Evolutionary conservation across 2,888 invertebrate species (phyloP).

Genomic region (Orgyia antiqua): DNA sequence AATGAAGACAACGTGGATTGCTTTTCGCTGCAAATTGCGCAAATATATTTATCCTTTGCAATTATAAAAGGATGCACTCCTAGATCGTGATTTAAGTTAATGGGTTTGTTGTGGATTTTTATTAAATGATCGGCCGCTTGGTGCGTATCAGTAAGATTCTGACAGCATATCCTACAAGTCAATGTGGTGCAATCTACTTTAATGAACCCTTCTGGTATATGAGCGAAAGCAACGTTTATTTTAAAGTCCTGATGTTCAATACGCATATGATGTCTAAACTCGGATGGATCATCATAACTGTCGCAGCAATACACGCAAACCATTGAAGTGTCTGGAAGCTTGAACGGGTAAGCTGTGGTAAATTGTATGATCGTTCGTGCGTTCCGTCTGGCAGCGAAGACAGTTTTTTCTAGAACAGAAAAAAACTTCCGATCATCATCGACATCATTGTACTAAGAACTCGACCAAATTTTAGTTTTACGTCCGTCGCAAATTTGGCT

Average conservation of each 20-base stretch:
- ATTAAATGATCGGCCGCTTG: constrained; percentile 26
- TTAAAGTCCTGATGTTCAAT: constrained; percentile 30
- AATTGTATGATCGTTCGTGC: constrained; percentile 27
- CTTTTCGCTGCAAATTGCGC: constrained; percentile 31
- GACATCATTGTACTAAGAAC: no score
- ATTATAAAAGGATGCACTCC: constrained; percentile 34
- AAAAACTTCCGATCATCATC: constrained; percentile 29
- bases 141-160: constrained; percentile 13
- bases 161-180: constrained; percentile 28
- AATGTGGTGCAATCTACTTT: constrained; percentile 33
- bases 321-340: constrained; percentile 26
- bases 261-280: constrained; percentile 33
- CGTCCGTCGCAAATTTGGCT: not conserved
- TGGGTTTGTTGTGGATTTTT: constrained; percentile 20
- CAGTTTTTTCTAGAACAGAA: constrained; percentile 34
- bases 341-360: constrained; percentile 36
- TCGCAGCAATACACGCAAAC: constrained; percentile 38
- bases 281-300: constrained; percentile 29
- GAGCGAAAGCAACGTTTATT: constrained; percentile 26
- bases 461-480: constrained; percentile 4
- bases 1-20: constrained; percentile 25
- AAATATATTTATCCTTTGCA: constrained; percentile 26
- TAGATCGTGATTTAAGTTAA: constrained; percentile 22
- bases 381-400: constrained; percentile 28
- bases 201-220: constrained; percentile 25